These are phyloP conservation scores for Rapana venosa DNA, from an alignment of 2,888 invertebrate species.

Conservation along the genomic window DNA sequence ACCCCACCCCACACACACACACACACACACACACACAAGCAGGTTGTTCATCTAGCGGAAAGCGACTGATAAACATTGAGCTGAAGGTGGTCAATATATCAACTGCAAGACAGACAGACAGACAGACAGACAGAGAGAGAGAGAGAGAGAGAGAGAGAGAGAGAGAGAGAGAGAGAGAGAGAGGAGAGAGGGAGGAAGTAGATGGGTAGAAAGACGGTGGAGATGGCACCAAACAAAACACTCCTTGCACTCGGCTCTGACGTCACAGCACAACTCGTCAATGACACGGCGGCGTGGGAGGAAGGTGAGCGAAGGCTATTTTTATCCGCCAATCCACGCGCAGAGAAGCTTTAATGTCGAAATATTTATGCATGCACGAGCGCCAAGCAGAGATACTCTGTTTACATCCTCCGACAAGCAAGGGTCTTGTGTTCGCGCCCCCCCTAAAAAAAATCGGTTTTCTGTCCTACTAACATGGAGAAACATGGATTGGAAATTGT, in stretches of 20 bases:
- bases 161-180: not conserved
- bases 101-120: too few relatives aligned
- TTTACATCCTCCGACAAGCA: slow-evolving; percentile 2
- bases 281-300: slow-evolving; percentile 25
- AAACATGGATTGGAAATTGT: slow-evolving; percentile 44
- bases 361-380: slow-evolving; percentile 21
- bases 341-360: not conserved
- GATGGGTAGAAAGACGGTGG: not conserved
- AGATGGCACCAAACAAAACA: not conserved
- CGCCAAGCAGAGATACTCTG: not conserved
- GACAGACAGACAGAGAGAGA: not conserved
- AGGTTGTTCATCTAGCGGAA: not conserved
- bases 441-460: not conserved
- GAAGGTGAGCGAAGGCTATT: not conserved
- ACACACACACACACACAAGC: slow-evolving; percentile 3
- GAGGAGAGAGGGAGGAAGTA: not conserved
- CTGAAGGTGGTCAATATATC: too few relatives aligned
- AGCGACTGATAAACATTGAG: too few relatives aligned
- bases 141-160: not conserved
- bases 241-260: not conserved
- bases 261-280: slow-evolving; percentile 17
- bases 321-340: not conserved
- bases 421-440: not conserved
- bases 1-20: not conserved
- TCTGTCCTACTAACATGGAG: slow-evolving; percentile 21